Base-by-base conservation (phyloP, 2,113 vertebrate species). In the Odocoileus virginianus region DNA sequence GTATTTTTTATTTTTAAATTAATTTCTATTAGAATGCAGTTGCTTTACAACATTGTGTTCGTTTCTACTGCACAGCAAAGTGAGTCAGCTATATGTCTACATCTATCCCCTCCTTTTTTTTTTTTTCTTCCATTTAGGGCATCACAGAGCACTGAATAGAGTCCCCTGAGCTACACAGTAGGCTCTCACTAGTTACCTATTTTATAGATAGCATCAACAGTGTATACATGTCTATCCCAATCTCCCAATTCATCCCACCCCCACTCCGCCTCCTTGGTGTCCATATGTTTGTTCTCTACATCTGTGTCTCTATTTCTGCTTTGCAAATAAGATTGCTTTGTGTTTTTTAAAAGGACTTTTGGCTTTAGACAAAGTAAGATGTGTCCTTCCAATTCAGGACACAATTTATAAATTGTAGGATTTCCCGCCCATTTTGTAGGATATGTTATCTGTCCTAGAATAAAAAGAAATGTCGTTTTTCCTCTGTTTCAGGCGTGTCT, bases 311-410 rank as follows among this genome's bases (percentile, higher is more conserved):
- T 27, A 23, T 74, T 74, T 74, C 36, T 40, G 36, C 71, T 74
- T 43, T 23, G 36, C 21, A 74, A 74, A 43, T 74, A 74, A 74
- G 71, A 27, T 27, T 43, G 36, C 36, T 74, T 25, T 33, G 60
- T 64, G 28, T 54, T 89, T 96, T 91, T 50, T 12, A 61, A 78
- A 96, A 97, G 13, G 76, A 85, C 45, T 76, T 94, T 60, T 84
- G 89, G 61, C 40, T 95, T 97, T 94, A 90, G 30, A 57, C 82
- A 54, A 95, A 88, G 52, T 11, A 74, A 23, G 55, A 88, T 83
- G 57, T 40, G 40, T 40, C 40, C 47, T 94, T 74, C 54, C 60
- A 95, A 54, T 82, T 92, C 45, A 67, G 36, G 55, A 81, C 47
- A 40, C 30, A 91, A 19, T 94, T 91, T 82, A 95, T 89, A 94